Evolutionary conservation across 2,888 invertebrate species (phyloP).

Genomic region (Ornithoptera priamus): DNA sequence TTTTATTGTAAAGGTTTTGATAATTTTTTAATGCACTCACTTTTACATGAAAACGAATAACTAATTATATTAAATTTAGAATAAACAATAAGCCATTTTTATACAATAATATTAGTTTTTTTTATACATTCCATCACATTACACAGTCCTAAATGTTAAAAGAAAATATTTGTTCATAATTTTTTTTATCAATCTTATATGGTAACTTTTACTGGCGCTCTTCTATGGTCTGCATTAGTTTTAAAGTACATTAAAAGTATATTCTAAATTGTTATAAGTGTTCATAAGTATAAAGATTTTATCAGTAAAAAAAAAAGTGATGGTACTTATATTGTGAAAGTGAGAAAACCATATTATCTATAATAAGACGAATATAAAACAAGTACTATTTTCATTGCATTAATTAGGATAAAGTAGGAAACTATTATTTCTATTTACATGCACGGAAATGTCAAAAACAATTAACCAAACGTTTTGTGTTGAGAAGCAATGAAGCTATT

Average conservation of each 20-base stretch:
- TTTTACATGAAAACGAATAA: conserved; percentile 15
- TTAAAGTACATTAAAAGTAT: conserved; percentile 45
- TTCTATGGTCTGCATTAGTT: conserved; percentile 53
- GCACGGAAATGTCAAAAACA: conserved; percentile 4
- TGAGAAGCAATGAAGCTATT: conserved; percentile 17
- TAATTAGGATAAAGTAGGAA: conserved; percentile 38
- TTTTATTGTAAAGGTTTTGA: neutral
- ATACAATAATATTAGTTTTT: conserved; percentile 25
- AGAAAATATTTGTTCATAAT: conserved; percentile 18
- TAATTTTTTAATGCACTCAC: conserved; percentile 12
- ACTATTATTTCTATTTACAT: conserved; percentile 17
- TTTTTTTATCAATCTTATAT: conserved; percentile 16
- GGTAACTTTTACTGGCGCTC: conserved; percentile 1
- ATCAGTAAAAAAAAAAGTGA: conserved; percentile 52
- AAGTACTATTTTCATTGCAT: conserved; percentile 24
- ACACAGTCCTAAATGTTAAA: conserved; percentile 12
- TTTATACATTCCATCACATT: conserved; percentile 29
- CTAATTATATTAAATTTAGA: conserved; percentile 17
- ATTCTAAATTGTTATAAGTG: conserved; percentile 78
- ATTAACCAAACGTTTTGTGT: conserved; percentile 8
- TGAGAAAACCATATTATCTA: conserved; percentile 41
- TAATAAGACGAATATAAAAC: conserved; percentile 14
- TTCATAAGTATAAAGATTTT: conserved; percentile 71
- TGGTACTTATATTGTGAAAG: conserved; percentile 43
- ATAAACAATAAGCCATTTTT: conserved; percentile 28